Evolutionary conservation across 2,888 invertebrate species (phyloP), one percentile per base, ranked within the genome.

Genomic region (Oscheius sp.): DNA sequence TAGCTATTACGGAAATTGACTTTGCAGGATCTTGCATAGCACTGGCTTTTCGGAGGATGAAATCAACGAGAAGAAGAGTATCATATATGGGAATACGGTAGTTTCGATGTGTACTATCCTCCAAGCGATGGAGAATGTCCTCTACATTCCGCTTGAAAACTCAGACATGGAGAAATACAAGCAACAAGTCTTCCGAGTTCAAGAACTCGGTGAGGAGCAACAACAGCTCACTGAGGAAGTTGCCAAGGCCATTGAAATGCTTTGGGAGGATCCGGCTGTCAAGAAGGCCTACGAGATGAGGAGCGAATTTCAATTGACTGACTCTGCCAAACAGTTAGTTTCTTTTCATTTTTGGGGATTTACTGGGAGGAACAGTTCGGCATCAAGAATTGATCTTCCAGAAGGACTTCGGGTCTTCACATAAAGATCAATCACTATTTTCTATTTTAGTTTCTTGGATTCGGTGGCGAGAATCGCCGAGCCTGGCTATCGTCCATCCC

Each of bases 21-120:
- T 63, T 68, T 68, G 15, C 75, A 84, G 84, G 76, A 85, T 86
- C 67, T 72, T 86, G 20, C 86, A 86, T 67, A 79, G 80, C 42
- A 86, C 84, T 63, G 86, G 86, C 8, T 86, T 86, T 72, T 82
- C 84, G 6, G 86, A 86, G 72, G 86, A 86, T 48, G 86, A 86
- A 71, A 79, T 86, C 10, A 82, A 81, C 42, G 85, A 86, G 65
- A 81, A 83, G 52, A 73, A 78, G 63, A 81, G 80, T 3, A 84
- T 86, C 37, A 80, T 86, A 27, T 84, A 78, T 73, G 80, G 79
- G 50, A 86, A 86, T 65, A 84, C 82, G 4, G 81, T 85, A 3
- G 80, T 81, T 5, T 85, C 86, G 12, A 83, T 86, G 82, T 80
- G 83, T 20, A 81, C 84, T 31, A 84, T 86, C 57, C 74, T 86